Evolutionary conservation across 1,140 invertebrate species (phyloP).

Genomic region (Ruditapes philippinarum): DNA sequence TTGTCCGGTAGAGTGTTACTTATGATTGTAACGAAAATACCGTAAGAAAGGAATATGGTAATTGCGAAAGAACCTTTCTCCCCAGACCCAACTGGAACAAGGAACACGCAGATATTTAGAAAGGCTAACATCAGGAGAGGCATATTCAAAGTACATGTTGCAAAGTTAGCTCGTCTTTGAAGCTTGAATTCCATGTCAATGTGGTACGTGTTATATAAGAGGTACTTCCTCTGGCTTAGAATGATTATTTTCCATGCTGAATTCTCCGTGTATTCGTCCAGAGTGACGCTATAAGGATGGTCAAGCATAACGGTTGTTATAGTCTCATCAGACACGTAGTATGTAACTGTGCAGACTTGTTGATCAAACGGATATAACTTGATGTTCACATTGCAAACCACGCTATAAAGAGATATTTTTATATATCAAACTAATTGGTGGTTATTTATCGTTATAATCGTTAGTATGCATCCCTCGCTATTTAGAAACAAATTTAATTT

Average conservation of each 20-base stretch:
- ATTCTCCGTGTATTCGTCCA: constrained; percentile 31
- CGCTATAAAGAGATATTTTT: neutral
- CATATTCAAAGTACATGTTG: constrained; percentile 14
- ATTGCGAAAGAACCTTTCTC: constrained; percentile 53
- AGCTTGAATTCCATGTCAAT: neutral
- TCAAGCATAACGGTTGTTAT: neutral
- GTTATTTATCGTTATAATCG: no score
- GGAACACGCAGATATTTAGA: constrained; percentile 37
- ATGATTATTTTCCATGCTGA: constrained; percentile 10
- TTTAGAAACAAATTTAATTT: no score
- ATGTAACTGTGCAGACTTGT: constrained; percentile 29
- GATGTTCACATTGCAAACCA: constrained; percentile 44
- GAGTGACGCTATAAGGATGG: neutral
- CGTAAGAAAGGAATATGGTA: constrained; percentile 45
- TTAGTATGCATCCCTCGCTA: no score
- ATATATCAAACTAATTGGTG: no score
- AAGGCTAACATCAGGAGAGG: constrained; percentile 37
- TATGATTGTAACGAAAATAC: constrained; percentile 42
- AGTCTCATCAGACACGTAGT: constrained; percentile 23
- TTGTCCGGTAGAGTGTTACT: constrained; percentile 42
- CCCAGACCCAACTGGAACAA: constrained; percentile 29
- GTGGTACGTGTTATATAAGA: neutral
- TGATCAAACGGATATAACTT: constrained; percentile 51
- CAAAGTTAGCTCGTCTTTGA: constrained; percentile 17
- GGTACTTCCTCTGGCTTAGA: neutral